These are phyloP conservation scores for Cryptotis parvus DNA, from an alignment of 2,113 vertebrate species.

Conservation along the genomic window DNA sequence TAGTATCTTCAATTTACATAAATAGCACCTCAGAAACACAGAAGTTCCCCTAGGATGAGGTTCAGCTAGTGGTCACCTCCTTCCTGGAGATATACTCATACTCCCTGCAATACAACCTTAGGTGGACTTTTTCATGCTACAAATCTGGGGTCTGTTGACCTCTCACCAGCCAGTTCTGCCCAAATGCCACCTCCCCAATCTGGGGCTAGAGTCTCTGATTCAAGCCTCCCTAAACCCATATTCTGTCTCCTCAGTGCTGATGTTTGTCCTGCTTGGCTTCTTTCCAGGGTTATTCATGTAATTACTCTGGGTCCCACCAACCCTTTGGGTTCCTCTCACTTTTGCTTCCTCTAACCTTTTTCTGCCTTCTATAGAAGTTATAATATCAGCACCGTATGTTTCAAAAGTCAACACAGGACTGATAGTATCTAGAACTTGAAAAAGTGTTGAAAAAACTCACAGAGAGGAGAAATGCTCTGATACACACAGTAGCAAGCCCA, in stretches of 20 bases:
- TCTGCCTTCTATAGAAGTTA: conserved; percentile 41
- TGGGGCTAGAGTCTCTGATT: not conserved
- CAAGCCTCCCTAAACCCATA: not conserved
- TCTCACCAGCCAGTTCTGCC: not conserved
- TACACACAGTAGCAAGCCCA: conserved; percentile 49
- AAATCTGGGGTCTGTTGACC: not conserved
- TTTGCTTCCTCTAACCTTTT: not conserved
- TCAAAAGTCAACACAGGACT: conserved; percentile 53
- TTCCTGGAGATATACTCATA: not conserved
- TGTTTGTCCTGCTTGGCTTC: not conserved
- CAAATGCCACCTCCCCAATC: rapidly evolving
- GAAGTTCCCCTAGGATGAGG: not conserved
- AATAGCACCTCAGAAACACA: not conserved
- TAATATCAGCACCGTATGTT: conserved; percentile 26
- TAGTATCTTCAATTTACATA: not conserved
- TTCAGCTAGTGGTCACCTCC: not conserved
- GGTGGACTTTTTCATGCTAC: not conserved
- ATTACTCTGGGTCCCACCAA: not conserved
- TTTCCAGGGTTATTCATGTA: not conserved
- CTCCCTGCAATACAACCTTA: not conserved
- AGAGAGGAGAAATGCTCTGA: conserved; percentile 40
- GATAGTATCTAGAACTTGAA: conserved; percentile 63
- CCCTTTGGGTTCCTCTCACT: not conserved
- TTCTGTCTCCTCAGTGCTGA: not conserved
- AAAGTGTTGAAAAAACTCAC: conserved; percentile 61